Base-by-base conservation (phyloP, 2,113 vertebrate genomes). In the Myodes glareolus region DNA sequence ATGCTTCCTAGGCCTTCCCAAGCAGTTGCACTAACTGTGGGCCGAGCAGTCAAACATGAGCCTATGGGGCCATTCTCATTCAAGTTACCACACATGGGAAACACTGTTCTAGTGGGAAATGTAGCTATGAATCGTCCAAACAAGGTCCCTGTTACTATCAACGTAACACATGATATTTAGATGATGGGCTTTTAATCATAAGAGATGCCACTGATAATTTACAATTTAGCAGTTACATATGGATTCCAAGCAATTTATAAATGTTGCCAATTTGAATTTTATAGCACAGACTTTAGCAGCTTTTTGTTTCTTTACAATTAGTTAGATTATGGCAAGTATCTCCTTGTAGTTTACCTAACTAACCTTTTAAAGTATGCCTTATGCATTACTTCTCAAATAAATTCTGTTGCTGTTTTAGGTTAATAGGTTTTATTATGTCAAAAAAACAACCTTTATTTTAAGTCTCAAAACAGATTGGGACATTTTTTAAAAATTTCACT, bases 401-500 rank as follows among this genome's bases (percentile, higher is more conserved):
- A 82, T 82, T 92, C 96, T 96, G 61, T 88, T 94, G 58, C 93
- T 84, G 93, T 91, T 97, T 97, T 98, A 96, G 77, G 94, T 97
- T 97, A 95, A 92, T 77, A 25, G 16, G 39, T 90, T 98, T 98
- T 98, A 96, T 97, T 98, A 90, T 90, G 87, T 94, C 97, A 97
- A 98, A 97, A 97, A 52, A 95, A 1, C 90, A 78, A 97, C 78
- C 45, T 88, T 93, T 95, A 95, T 92, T 98, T 98, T 94, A 93
- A 97, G 94, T 91, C 86, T 98, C 96, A 95, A 97, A 97, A 94
- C 76, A 96, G 88, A 98, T 90, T 88, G 95, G 72, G 29, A 94
- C 73, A 94, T 92, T 95, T 94, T 96, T 72, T 96, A 97, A 85
- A 97, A 98, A 94, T 97, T 95, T 98, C 84, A 98, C 98, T 98